phyloP scores from a whole-genome alignment of 2,888 invertebrate genomes.

The Timema cristinae region DNA sequence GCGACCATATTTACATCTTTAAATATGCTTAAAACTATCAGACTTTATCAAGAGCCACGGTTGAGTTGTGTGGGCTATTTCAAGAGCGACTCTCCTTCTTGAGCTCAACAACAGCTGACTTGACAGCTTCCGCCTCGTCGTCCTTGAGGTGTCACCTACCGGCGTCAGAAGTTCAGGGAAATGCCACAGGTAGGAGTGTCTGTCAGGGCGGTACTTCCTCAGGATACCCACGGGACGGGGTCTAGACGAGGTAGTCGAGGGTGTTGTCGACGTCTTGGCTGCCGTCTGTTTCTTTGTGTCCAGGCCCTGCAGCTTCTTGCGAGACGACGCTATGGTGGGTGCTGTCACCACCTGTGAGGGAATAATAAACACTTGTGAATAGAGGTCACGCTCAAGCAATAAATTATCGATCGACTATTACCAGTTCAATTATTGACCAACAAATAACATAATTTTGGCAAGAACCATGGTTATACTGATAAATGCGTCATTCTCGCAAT shows the following conservation, averaged over 20 bases:
- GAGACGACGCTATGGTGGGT: background rate
- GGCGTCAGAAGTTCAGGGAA: conserved; percentile 38
- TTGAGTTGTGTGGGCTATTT: too few species aligned
- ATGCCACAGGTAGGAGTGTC: conserved; percentile 20
- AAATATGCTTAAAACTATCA: too few species aligned
- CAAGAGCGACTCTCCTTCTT: conserved; percentile 16
- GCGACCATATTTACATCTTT: too few species aligned
- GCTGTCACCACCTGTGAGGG: conserved; percentile 8
- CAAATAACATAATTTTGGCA: too few species aligned
- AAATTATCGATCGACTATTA: too few species aligned
- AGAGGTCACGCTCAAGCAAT: too few species aligned
- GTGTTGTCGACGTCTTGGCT: background rate
- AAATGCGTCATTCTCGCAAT: too few species aligned
- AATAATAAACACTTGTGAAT: too few species aligned
- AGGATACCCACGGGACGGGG: background rate
- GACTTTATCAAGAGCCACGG: too few species aligned
- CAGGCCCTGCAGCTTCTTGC: background rate
- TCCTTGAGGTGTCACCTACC: conserved; percentile 33
- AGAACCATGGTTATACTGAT: too few species aligned
- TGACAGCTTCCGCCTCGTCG: conserved; percentile 21
- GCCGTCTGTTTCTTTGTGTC: conserved; percentile 11
- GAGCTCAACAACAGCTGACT: conserved; percentile 18
- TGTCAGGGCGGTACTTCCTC: conserved; percentile 9
- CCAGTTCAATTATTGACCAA: too few species aligned
- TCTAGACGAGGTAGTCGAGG: background rate